These are phyloP conservation scores for Eledona agricola DNA, from an alignment of 2,888 invertebrate genomes.

Conservation along the genomic window DNA sequence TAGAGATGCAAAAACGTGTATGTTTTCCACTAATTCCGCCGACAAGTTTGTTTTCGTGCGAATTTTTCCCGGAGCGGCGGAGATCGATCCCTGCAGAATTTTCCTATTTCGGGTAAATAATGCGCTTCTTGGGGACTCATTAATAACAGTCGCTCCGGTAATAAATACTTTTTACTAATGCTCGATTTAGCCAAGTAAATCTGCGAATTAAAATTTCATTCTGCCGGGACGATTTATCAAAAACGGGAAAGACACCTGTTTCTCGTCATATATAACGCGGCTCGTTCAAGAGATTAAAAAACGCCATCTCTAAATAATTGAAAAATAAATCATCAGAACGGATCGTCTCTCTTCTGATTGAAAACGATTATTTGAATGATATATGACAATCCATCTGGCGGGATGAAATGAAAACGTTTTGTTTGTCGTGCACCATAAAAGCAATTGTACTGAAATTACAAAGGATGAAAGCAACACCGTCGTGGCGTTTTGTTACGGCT, in stretches of 20 bases:
- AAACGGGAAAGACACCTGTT: constrained; percentile 36
- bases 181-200: constrained; percentile 45
- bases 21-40: constrained; percentile 19
- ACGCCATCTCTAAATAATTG: constrained; percentile 38
- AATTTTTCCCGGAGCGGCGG: constrained; percentile 3
- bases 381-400: constrained; percentile 35
- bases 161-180: constrained; percentile 41
- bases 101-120: constrained; percentile 8
- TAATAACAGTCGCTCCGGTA: constrained; percentile 17
- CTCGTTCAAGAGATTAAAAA: constrained; percentile 33
- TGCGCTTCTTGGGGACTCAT: constrained; percentile 7
- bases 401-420: constrained; percentile 36
- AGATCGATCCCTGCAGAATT: not conserved
- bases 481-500: constrained; percentile 6
- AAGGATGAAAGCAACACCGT: constrained; percentile 15
- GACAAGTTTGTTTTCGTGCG: too few species aligned
- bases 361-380: constrained; percentile 39
- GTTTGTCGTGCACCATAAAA: constrained; percentile 31
- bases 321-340: constrained; percentile 39
- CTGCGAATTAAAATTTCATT: constrained; percentile 46
- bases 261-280: constrained; percentile 29
- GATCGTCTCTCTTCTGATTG: constrained; percentile 38
- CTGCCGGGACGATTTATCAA: constrained; percentile 41
- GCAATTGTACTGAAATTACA: constrained; percentile 33
- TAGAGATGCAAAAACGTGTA: constrained; percentile 1